phyloP scores from a whole-genome alignment of 2,888 invertebrate genomes.

The Clitarchus hookeri region DNA sequence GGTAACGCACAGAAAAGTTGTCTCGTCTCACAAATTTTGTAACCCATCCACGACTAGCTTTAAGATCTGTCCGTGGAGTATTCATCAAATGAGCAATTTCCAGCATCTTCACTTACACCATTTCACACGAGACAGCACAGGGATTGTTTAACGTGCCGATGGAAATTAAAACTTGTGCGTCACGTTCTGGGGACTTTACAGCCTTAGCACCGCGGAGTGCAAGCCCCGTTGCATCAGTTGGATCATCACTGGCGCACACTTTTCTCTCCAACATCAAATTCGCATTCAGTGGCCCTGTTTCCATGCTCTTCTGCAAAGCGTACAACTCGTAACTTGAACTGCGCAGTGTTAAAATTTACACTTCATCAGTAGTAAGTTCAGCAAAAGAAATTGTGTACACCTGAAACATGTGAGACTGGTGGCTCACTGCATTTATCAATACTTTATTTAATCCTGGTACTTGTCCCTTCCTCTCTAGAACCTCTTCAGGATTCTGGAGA shows the following conservation, averaged over 20 bases:
- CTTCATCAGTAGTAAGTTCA: too few species aligned
- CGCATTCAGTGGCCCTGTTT: background rate
- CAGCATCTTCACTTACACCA: background rate
- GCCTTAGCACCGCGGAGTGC: background rate
- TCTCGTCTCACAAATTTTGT: background rate
- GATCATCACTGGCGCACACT: background rate
- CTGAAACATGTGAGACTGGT: too few species aligned
- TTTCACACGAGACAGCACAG: background rate
- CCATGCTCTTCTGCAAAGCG: background rate
- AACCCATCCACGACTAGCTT: background rate
- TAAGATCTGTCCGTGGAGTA: background rate
- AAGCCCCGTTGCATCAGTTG: background rate
- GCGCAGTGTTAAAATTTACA: too few species aligned
- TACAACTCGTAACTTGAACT: background rate
- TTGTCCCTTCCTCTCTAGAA: too few species aligned
- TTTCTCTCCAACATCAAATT: background rate
- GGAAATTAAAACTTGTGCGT: background rate
- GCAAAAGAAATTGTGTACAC: too few species aligned
- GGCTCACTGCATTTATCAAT: too few species aligned
- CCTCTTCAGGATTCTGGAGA: too few species aligned
- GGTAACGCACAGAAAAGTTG: background rate
- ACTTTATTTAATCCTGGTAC: too few species aligned
- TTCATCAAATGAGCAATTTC: background rate
- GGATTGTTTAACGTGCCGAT: background rate
- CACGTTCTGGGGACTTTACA: background rate